Conservation (phyloP, 2,113 vertebrate genomes). For the Xenotilapia leptura region DNA sequence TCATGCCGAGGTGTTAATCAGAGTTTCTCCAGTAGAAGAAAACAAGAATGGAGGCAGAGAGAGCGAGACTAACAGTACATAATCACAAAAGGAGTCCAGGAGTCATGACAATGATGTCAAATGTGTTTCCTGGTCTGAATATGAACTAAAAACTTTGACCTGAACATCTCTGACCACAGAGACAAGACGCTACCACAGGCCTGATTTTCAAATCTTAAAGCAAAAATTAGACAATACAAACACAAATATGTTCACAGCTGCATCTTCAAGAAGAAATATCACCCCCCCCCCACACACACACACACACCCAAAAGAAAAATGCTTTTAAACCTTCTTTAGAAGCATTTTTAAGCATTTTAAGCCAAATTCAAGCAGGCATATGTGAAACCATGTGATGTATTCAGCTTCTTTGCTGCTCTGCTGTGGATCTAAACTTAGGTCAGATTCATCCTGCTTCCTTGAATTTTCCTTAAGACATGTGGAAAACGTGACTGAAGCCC, state of each 20-base stretch:
- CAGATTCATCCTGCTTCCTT: not conserved
- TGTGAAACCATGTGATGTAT: not conserved
- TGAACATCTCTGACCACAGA: not conserved
- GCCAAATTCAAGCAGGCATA: not conserved
- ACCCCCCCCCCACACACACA: not conserved
- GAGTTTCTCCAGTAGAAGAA: not conserved
- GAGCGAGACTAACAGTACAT: not conserved
- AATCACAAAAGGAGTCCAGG: not conserved
- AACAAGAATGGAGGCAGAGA: not conserved
- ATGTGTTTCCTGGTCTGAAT: not conserved
- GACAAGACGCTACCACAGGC: not conserved
- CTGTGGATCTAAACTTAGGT: not conserved
- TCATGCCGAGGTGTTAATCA: not conserved
- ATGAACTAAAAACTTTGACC: not conserved
- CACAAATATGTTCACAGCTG: not conserved
- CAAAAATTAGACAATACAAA: not conserved
- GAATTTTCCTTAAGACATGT: not conserved
- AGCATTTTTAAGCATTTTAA: not conserved
- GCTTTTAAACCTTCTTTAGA: not conserved
- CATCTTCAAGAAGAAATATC: not conserved
- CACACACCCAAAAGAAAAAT: not conserved
- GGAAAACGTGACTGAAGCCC: not conserved
- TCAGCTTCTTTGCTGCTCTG: not conserved
- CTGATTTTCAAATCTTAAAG: not conserved
- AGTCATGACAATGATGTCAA: not conserved